These are phyloP conservation scores for Parus major DNA, from an alignment of 2,113 vertebrate genomes.

Conservation along the genomic window DNA sequence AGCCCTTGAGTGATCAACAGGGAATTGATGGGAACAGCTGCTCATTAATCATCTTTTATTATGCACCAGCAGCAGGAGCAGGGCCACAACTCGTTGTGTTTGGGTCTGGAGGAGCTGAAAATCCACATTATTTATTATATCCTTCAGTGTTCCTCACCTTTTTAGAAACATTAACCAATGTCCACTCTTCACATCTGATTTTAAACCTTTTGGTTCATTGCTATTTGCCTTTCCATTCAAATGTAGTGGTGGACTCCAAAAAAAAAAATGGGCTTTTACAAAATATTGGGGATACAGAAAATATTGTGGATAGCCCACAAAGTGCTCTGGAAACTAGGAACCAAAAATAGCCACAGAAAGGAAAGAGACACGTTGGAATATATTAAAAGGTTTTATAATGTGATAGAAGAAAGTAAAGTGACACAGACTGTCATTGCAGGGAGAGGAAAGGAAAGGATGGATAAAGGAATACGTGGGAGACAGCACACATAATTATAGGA, in stretches of 20 bases:
- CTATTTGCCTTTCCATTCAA: not conserved
- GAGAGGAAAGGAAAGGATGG: not conserved
- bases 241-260: not conserved
- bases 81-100: not conserved
- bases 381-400: not conserved
- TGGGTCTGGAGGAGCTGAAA: not conserved
- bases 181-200: not conserved
- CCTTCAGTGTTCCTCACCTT: fast-evolving
- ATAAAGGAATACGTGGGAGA: not conserved
- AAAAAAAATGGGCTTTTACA: not conserved
- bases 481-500: not conserved
- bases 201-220: not conserved
- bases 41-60: not conserved
- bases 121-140: not conserved
- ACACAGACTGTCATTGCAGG: not conserved
- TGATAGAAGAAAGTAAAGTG: not conserved
- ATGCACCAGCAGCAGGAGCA: not conserved
- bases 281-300: not conserved
- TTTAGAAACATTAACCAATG: fast-evolving
- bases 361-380: not conserved
- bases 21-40: not conserved
- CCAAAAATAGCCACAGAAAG: not conserved
- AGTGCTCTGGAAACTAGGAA: not conserved
- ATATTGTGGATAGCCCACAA: not conserved
- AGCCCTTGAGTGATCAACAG: not conserved